Evolutionary conservation across 1,140 invertebrate genomes (phyloP).

Genomic region (Camponotus pennsylvanicus): DNA sequence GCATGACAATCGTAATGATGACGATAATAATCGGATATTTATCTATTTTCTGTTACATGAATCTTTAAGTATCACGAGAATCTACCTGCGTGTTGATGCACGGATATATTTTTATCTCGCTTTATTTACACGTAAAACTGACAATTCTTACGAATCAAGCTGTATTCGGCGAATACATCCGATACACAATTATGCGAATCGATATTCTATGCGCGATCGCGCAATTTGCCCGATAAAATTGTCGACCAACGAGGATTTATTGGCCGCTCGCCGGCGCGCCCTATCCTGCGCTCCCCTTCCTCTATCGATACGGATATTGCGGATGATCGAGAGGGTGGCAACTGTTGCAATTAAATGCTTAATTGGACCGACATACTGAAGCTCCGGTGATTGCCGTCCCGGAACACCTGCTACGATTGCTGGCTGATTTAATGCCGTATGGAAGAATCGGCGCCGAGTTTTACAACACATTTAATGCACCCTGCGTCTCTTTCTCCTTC

Average conservation of each 20-base stretch:
- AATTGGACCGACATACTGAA: constrained; percentile 66
- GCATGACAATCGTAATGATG: not conserved
- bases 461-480: constrained; percentile 44
- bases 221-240: constrained; percentile 46
- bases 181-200: constrained; percentile 40
- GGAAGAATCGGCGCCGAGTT: constrained; percentile 45
- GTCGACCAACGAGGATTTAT: constrained; percentile 52
- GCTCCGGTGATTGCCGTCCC: constrained; percentile 51
- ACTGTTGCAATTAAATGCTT: constrained; percentile 71
- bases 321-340: constrained; percentile 69
- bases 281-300: not conserved
- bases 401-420: constrained; percentile 64
- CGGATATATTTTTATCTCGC: too few relatives aligned
- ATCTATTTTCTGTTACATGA: not conserved
- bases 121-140: not conserved
- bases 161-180: not conserved
- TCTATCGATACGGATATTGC: constrained; percentile 50
- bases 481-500: not conserved
- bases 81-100: not conserved
- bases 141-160: not conserved
- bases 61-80: not conserved
- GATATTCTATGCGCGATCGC: constrained; percentile 51
- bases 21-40: not conserved
- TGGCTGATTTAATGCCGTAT: constrained; percentile 47
- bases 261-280: not conserved